Conservation (phyloP, 1,140 invertebrate genomes). For the Papilio dardanus region DNA sequence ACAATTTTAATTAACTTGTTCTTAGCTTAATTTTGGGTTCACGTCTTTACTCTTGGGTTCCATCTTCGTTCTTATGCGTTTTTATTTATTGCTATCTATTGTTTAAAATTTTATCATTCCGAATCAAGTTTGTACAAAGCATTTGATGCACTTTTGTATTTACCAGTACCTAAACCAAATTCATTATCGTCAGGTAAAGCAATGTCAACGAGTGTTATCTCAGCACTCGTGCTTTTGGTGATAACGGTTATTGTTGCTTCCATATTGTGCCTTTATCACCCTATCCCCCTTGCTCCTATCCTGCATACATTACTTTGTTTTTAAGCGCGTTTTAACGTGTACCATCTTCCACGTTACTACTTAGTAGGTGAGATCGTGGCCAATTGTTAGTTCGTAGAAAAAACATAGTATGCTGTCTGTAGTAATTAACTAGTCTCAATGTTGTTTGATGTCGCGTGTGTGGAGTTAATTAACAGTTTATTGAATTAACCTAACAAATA, state of each 20-base stretch:
- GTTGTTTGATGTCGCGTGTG: constrained; percentile 2
- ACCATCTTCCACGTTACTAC: not conserved
- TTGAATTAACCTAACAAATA: constrained; percentile 4
- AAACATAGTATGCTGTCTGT: not conserved
- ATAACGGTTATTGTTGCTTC: constrained; percentile 35
- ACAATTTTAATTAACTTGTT: too few species aligned
- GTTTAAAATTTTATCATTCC: not conserved
- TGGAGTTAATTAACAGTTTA: constrained; percentile 19
- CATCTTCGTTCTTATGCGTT: not conserved
- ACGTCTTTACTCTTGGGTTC: not conserved
- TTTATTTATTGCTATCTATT: too few species aligned
- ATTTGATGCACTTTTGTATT: not conserved
- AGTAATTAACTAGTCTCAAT: not conserved
- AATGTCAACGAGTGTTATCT: constrained; percentile 21
- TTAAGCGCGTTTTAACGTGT: not conserved
- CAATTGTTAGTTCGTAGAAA: not conserved
- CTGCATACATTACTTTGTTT: not conserved
- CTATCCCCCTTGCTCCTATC: not conserved
- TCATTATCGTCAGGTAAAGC: constrained; percentile 28
- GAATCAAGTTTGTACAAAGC: not conserved
- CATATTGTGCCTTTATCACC: constrained; percentile 7
- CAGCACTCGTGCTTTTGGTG: constrained; percentile 13
- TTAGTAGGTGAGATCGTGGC: not conserved
- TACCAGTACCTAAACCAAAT: constrained; percentile 11
- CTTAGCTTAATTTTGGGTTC: not conserved